phyloP scores from a whole-genome alignment of 1,140 invertebrate species.

The Trichonephila clavata region DNA sequence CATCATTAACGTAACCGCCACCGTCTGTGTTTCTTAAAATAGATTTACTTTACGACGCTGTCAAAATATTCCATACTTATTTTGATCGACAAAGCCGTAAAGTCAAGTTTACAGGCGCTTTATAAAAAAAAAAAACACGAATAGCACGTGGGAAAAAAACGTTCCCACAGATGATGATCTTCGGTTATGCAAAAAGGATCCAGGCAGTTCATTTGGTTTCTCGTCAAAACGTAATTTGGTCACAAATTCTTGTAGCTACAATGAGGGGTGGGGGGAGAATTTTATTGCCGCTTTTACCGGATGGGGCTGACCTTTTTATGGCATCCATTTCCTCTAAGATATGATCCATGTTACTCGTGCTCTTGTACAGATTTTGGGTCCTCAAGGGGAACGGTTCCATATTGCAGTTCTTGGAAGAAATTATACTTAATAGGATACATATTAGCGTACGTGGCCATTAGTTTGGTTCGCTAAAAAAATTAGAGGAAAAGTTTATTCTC shows the following conservation, averaged over 20 bases:
- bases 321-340: background rate
- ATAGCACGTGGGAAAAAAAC: background rate
- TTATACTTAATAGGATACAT: background rate
- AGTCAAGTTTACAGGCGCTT: background rate
- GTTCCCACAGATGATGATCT: background rate
- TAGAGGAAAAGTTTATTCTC: too few species aligned
- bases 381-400: background rate
- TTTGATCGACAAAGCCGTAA: background rate
- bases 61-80: background rate
- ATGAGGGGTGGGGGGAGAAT: background rate
- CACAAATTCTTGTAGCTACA: background rate
- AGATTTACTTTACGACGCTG: background rate
- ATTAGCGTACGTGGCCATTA: too few species aligned
- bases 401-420: background rate
- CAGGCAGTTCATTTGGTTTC: background rate
- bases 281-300: slow-evolving; percentile 27
- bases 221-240: slow-evolving; percentile 15
- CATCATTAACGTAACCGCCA: too few species aligned
- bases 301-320: slow-evolving; percentile 2
- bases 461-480: too few species aligned
- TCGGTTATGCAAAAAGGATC: background rate
- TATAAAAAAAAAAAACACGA: background rate
- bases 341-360: slow-evolving; percentile 2
- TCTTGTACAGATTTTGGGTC: background rate
- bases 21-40: background rate